Evolutionary conservation across 2,113 vertebrate genomes (phyloP).

Genomic region (Phylloscopus trochiloides): DNA sequence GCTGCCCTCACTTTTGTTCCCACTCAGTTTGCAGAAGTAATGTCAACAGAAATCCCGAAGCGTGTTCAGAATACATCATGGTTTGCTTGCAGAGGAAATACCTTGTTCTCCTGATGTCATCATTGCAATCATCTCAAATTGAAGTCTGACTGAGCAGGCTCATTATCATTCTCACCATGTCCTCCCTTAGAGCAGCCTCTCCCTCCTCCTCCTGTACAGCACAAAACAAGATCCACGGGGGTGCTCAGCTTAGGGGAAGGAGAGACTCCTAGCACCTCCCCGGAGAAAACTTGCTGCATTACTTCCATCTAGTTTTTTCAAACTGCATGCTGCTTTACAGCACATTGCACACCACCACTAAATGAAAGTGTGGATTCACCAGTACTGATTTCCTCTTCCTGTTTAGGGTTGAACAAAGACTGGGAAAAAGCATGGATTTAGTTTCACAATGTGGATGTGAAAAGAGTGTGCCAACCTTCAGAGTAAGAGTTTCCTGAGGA

Average conservation of each 20-base stretch:
- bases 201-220: conserved; percentile 6
- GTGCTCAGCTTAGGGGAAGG: not conserved
- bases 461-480: not conserved
- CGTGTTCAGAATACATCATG: not conserved
- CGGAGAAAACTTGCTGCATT: conserved; percentile 42
- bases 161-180: conserved; percentile 41
- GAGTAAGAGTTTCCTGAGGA: not conserved
- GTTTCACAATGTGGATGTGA: not conserved
- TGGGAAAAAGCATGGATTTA: not conserved
- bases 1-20: not conserved
- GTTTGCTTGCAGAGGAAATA: conserved; percentile 29
- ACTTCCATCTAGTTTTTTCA: not conserved
- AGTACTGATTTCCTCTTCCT: not conserved
- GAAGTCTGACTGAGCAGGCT: conserved; percentile 8
- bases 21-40: not conserved
- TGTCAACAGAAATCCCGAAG: not conserved
- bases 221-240: conserved; percentile 13
- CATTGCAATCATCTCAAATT: conserved; percentile 12
- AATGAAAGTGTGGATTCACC: not conserved
- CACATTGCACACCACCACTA: not conserved
- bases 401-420: not conserved
- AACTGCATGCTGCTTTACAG: not conserved
- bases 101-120: conserved; percentile 29
- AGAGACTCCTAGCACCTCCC: not conserved
- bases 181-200: not conserved